Conservation (phyloP, 2,797 vertebrate species). For the Hydrolagus colliei region DNA sequence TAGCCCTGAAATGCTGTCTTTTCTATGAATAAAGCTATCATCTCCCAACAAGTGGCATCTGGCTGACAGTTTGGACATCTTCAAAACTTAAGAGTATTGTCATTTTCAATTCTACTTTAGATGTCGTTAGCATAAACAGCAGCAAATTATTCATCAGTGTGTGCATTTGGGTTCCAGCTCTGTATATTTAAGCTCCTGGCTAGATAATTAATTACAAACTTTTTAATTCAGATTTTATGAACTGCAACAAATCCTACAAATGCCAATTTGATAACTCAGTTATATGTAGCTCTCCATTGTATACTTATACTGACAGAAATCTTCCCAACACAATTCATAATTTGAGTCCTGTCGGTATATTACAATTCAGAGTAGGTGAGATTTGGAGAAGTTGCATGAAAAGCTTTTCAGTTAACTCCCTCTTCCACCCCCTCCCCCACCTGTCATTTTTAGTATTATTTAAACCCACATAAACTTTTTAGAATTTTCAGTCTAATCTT, state of each 20-base stretch:
- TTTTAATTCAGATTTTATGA: neutral
- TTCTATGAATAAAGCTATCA: too few species aligned
- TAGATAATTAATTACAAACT: neutral
- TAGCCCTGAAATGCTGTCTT: too few species aligned
- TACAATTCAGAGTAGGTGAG: neutral
- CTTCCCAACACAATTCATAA: neutral
- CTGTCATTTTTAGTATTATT: too few species aligned
- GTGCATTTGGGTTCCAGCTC: neutral
- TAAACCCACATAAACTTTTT: neutral
- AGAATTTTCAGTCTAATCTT: neutral
- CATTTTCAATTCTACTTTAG: too few species aligned
- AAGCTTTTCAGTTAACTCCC: neutral
- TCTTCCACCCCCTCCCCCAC: too few species aligned
- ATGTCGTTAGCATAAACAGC: too few species aligned
- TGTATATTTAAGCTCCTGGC: neutral
- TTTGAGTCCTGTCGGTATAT: neutral
- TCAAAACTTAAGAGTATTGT: too few species aligned
- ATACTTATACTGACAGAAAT: neutral
- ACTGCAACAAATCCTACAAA: neutral
- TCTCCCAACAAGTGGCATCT: too few species aligned
- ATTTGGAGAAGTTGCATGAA: neutral
- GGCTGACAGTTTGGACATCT: too few species aligned
- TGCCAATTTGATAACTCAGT: neutral
- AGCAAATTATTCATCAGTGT: neutral
- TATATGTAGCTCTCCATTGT: neutral